Evolutionary conservation across 2,113 vertebrate genomes (phyloP).

Genomic region (Clinocottus analis): DNA sequence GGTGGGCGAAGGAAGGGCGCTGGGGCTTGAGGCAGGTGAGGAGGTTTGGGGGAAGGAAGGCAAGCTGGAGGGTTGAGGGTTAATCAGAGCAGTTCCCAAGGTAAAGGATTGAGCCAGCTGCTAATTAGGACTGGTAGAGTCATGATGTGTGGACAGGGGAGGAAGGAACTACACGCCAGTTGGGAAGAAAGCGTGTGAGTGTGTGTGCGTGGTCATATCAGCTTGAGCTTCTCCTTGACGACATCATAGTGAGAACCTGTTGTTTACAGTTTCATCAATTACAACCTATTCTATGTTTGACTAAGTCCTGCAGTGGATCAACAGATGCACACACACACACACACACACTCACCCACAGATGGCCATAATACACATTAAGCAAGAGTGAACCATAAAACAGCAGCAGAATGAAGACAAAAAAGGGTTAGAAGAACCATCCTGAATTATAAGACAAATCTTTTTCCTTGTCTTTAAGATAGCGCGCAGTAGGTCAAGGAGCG

Average conservation of each 20-base stretch:
- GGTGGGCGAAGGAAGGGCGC: constrained; percentile 2
- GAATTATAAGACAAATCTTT: constrained; percentile 24
- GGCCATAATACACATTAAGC: constrained; percentile 17
- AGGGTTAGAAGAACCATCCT: not conserved
- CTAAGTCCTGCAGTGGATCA: constrained; percentile 25
- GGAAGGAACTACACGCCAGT: constrained; percentile 3
- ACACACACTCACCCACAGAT: constrained; percentile 19
- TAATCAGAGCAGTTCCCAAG: constrained; percentile 53
- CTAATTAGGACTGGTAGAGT: constrained; percentile 67
- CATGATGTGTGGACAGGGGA: constrained; percentile 42
- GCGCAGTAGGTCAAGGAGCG: constrained; percentile 3
- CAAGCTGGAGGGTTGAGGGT: constrained; percentile 29
- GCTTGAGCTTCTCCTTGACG: constrained; percentile 14
- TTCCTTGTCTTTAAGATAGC: constrained; percentile 34
- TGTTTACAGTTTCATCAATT: constrained; percentile 39
- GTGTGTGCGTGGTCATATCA: not conserved
- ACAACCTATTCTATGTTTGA: constrained; percentile 13
- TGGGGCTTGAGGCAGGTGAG: not conserved
- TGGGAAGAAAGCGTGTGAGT: not conserved
- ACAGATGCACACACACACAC: not conserved
- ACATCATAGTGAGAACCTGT: constrained; percentile 11
- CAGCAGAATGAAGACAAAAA: not conserved
- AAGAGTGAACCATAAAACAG: constrained; percentile 8
- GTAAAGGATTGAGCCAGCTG: constrained; percentile 53
- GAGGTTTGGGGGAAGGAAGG: not conserved